These are phyloP conservation scores for Sebastes cheni DNA, from an alignment of 2,797 vertebrate species.

Conservation along the genomic window DNA sequence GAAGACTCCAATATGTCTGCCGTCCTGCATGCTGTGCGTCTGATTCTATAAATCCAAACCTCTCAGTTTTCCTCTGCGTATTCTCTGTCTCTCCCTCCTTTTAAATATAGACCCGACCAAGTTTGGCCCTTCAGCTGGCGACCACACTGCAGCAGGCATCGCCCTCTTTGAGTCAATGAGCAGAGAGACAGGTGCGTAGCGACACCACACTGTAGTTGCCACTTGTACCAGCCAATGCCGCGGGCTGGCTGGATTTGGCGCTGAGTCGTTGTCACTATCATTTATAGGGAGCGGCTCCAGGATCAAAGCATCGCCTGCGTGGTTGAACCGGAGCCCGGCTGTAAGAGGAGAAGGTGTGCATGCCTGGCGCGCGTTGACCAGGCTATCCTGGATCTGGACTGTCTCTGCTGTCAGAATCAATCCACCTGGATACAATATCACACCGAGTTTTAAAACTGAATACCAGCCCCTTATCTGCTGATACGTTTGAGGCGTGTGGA, in stretches of 20 bases:
- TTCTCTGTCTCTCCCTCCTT: neutral
- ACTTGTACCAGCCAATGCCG: conserved; percentile 52
- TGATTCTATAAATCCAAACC: conserved; percentile 18
- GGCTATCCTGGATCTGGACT: conserved; percentile 4
- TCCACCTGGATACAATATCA: conserved; percentile 38
- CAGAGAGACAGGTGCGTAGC: conserved; percentile 57
- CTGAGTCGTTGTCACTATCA: conserved; percentile 50
- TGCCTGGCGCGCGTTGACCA: conserved; percentile 22
- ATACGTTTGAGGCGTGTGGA: neutral
- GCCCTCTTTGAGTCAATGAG: conserved; percentile 62
- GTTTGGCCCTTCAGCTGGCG: conserved; percentile 53
- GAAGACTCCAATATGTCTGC: neutral
- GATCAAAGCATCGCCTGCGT: conserved; percentile 71
- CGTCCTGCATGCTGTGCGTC: conserved; percentile 2
- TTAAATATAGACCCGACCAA: conserved; percentile 68
- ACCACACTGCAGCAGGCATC: conserved; percentile 23
- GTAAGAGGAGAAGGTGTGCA: conserved; percentile 66
- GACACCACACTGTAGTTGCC: conserved; percentile 2
- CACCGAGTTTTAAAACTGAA: conserved; percentile 18
- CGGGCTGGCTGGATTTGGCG: conserved; percentile 5
- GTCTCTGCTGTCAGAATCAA: conserved; percentile 33
- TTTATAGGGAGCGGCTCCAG: conserved; percentile 44
- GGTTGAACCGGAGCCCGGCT: conserved; percentile 40
- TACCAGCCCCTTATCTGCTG: neutral
- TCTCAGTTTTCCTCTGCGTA: conserved; percentile 26